Conservation (phyloP, 92 coral and sea anemone species). For the Diadumene lineata region DNA sequence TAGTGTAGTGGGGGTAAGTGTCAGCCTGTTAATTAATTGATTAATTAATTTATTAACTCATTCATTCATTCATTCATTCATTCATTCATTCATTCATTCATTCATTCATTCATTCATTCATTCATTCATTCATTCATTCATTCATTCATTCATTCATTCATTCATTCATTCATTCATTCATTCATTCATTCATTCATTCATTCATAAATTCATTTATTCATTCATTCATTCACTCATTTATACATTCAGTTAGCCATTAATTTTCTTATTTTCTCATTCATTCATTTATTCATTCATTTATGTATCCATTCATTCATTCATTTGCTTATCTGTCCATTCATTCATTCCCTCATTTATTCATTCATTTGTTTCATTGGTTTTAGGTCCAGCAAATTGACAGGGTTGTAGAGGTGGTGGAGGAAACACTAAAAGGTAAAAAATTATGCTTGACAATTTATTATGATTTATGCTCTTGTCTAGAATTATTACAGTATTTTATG, state of each 20-base stretch:
- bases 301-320: too few species aligned
- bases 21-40: too few species aligned
- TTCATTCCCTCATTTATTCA: neutral
- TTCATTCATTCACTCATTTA: neutral
- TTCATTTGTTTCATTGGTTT: neutral
- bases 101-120: neutral
- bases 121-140: neutral
- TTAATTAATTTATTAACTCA: too few species aligned
- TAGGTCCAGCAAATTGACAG: conserved; percentile 99
- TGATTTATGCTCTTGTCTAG: too few species aligned
- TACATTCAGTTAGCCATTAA: too few species aligned
- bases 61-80: neutral
- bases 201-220: neutral
- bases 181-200: neutral
- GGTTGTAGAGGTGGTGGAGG: conserved; percentile 96
- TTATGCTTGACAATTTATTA: too few species aligned
- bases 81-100: neutral
- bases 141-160: neutral
- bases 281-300: too few species aligned
- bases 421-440: conserved; percentile 91
- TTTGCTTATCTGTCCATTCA: too few species aligned
- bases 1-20: conserved; percentile 92
- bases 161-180: neutral
- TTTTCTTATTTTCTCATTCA: too few species aligned
- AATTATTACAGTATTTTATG: too few species aligned